phyloP scores from a whole-genome alignment of 2,888 invertebrate genomes.

The Urechis unicinctus region DNA sequence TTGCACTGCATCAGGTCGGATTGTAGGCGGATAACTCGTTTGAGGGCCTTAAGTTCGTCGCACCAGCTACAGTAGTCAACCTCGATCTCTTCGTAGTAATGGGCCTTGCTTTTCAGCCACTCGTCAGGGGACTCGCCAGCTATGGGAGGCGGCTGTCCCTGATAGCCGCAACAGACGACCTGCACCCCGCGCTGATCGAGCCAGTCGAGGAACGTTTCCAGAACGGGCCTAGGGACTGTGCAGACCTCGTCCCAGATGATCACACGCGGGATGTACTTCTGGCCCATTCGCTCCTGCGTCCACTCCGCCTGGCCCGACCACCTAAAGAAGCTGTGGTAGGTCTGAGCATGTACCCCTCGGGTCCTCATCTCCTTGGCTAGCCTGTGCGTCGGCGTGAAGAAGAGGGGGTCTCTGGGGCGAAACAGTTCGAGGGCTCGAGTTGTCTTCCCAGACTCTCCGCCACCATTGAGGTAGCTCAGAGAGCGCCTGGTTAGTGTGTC shows the following conservation, averaged over 20 bases:
- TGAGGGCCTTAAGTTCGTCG: neutral
- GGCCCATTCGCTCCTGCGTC: conserved; percentile 5
- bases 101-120: neutral
- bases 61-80: neutral
- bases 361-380: conserved; percentile 7
- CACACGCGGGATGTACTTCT: conserved; percentile 6
- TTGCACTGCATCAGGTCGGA: too few species aligned
- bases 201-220: conserved; percentile 9
- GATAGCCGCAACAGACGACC: conserved; percentile 9
- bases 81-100: conserved; percentile 8
- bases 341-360: conserved; percentile 5
- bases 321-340: conserved; percentile 4
- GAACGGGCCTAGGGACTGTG: conserved; percentile 1
- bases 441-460: neutral
- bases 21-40: too few species aligned
- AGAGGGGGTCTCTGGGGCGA: conserved; percentile 1
- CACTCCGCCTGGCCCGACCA: neutral
- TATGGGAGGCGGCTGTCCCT: conserved; percentile 10
- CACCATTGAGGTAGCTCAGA: neutral
- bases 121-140: conserved; percentile 5
- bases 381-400: conserved; percentile 1
- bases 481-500: neutral
- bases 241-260: conserved; percentile 6
- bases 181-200: conserved; percentile 2
- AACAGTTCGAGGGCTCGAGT: neutral